Conservation (phyloP, 2,888 invertebrate species). For the Pyrgus malvae region DNA sequence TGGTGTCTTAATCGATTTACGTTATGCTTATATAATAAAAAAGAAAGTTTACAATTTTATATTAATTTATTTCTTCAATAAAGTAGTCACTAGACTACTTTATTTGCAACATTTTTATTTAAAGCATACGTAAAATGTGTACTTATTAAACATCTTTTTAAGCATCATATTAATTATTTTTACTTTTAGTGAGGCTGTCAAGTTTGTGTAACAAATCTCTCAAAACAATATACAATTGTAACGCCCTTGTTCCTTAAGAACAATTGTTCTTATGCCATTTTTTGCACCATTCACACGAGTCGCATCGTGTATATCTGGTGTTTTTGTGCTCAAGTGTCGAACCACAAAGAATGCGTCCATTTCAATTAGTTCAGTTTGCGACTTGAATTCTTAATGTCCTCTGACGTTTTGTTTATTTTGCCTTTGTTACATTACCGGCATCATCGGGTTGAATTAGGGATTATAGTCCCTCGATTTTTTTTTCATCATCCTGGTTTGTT, state of each 20-base stretch:
- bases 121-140: too few species aligned
- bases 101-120: too few species aligned
- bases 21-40: too few species aligned
- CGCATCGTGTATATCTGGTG: slow-evolving; percentile 32
- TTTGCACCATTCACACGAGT: slow-evolving; percentile 46
- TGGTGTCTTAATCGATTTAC: too few species aligned
- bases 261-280: slow-evolving; percentile 30
- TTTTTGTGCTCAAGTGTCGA: slow-evolving; percentile 45
- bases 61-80: too few species aligned
- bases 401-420: slow-evolving; percentile 40
- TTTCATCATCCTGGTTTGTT: slow-evolving; percentile 1
- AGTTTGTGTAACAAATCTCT: slow-evolving; percentile 9
- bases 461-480: slow-evolving; percentile 4
- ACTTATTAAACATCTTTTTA: too few species aligned
- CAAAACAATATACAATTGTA: background rate
- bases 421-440: slow-evolving; percentile 25
- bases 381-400: slow-evolving; percentile 47
- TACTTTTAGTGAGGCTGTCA: too few species aligned
- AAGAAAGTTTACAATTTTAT: too few species aligned
- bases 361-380: slow-evolving; percentile 53
- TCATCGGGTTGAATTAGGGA: slow-evolving; percentile 18
- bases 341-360: slow-evolving; percentile 53
- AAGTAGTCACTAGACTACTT: too few species aligned
- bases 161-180: too few species aligned
- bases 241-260: background rate